These are phyloP conservation scores for Ectemnius continuus DNA, from an alignment of 2,888 invertebrate genomes.

Conservation along the genomic window DNA sequence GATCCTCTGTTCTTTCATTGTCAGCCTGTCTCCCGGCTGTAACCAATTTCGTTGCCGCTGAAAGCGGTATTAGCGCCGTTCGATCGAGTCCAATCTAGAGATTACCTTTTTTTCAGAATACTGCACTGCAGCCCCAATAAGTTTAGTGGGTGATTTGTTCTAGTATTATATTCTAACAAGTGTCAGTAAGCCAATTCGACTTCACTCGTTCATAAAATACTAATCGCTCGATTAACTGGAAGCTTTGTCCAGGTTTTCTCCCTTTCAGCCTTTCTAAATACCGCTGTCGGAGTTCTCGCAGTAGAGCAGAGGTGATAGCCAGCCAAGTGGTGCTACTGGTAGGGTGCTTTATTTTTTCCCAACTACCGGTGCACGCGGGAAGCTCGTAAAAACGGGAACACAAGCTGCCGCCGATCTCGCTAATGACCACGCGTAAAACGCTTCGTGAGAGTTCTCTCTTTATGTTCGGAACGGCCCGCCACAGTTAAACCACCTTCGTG, in stretches of 20 bases:
- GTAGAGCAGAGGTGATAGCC: constrained; percentile 37
- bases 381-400: constrained; percentile 57
- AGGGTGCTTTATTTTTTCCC: constrained; percentile 46
- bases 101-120: constrained; percentile 42
- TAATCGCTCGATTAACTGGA: no score
- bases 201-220: no score
- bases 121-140: not conserved
- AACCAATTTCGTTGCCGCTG: constrained; percentile 48
- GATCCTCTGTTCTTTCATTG: not conserved
- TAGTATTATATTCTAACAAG: no score
- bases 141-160: no score
- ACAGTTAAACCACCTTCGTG: no score
- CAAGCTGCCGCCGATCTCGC: constrained; percentile 59
- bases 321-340: constrained; percentile 8
- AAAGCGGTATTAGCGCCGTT: constrained; percentile 44
- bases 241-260: no score
- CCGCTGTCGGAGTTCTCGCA: constrained; percentile 16
- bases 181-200: no score
- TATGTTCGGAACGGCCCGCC: no score
- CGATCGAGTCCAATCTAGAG: constrained; percentile 37
- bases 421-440: constrained; percentile 66
- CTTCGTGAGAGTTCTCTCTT: constrained; percentile 57
- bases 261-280: no score
- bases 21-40: constrained; percentile 6
- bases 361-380: constrained; percentile 31